Percentiles rank a stretch among this genome's conserved stretches.
phyloP scores from a whole-genome alignment of 2,888 invertebrate genomes.

The Aphidius colemani region DNA sequence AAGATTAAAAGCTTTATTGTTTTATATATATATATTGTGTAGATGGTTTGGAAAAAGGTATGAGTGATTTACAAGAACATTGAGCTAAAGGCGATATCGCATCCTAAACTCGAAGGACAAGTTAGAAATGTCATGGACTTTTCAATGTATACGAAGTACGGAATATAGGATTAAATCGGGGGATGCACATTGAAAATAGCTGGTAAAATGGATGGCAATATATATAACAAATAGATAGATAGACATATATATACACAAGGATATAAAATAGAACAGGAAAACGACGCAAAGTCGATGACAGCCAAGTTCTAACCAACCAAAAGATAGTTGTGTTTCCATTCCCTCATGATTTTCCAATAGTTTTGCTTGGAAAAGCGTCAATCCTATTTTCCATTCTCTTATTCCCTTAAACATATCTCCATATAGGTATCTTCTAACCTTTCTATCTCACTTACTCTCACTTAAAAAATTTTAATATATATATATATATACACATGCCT shows the following conservation, averaged over 20 bases:
- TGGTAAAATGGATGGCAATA: neutral
- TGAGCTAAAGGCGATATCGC: neutral
- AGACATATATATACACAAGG: neutral
- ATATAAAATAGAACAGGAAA: neutral
- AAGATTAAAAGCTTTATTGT: no score
- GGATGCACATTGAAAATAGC: constrained; percentile 1
- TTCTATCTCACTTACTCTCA: no score
- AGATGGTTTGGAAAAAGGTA: constrained; percentile 16
- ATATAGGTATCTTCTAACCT: no score
- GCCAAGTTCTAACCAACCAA: neutral
- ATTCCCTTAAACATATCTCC: no score
- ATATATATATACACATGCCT: no score
- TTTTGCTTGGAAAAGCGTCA: no score
- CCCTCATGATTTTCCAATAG: no score
- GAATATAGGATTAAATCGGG: no score
- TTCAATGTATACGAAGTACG: no score
- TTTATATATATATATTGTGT: constrained; percentile 3
- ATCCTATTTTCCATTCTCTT: no score
- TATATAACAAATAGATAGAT: neutral
- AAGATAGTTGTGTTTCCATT: no score
- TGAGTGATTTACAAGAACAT: constrained; percentile 15
- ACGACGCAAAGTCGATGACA: neutral
- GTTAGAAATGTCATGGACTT: constrained; percentile 28
- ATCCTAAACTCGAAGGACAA: constrained; percentile 31
- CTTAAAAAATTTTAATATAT: no score